These are phyloP conservation scores for Perccottus glenii DNA, from an alignment of 2,113 vertebrate genomes.

Conservation along the genomic window DNA sequence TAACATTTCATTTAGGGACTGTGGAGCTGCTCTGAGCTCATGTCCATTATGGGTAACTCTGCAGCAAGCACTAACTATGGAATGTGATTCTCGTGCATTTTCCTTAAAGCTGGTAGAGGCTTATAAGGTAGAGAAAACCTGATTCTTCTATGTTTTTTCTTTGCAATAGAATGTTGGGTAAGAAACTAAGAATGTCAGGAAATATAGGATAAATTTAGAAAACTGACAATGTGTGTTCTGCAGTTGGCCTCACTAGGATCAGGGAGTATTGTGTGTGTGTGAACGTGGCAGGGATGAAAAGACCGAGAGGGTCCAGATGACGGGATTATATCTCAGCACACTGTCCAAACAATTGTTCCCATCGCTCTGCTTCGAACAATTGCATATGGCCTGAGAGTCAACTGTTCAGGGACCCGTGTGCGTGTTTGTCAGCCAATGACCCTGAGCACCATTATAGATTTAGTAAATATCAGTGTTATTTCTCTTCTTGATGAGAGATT, in stretches of 20 bases:
- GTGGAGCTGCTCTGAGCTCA: constrained; percentile 30
- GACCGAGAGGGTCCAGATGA: constrained; percentile 61
- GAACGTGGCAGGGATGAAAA: constrained; percentile 34
- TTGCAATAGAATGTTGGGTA: no score
- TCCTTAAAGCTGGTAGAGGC: no score
- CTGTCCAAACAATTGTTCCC: constrained; percentile 67
- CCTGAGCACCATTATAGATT: not conserved
- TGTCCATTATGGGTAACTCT: constrained; percentile 21
- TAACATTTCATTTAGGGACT: constrained; percentile 54
- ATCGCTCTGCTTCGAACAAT: constrained; percentile 48
- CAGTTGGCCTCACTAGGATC: no score
- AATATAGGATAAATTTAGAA: constrained; percentile 32
- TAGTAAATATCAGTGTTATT: constrained; percentile 7
- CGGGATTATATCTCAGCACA: constrained; percentile 67
- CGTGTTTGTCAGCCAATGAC: constrained; percentile 2
- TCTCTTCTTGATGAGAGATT: no score
- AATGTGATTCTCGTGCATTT: constrained; percentile 2
- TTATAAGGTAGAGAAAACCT: not conserved
- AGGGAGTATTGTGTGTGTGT: constrained; percentile 12
- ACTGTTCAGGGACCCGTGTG: constrained; percentile 9
- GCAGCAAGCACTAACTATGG: constrained; percentile 7
- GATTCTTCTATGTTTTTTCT: no score
- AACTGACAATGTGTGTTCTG: constrained; percentile 7
- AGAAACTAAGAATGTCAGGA: no score
- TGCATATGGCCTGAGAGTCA: constrained; percentile 51